A percentile compares a stretch with the other conserved stretches of the same genome.
These are phyloP conservation scores for Aurelia coerulea DNA, from an alignment of 30 jellyfish, hydroid and myxozoan genomes.

Conservation along the genomic window DNA sequence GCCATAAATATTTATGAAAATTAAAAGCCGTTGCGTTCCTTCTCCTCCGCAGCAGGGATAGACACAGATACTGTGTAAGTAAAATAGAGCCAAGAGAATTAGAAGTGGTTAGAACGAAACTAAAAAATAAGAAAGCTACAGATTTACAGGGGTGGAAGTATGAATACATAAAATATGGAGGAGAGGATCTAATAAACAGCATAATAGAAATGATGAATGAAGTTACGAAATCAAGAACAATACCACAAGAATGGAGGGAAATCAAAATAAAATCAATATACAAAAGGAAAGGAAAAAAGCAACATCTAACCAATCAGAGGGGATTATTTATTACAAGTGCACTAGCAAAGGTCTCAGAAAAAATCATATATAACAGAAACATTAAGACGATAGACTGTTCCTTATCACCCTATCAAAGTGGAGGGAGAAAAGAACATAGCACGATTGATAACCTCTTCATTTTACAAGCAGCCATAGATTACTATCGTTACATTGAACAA, in stretches of 20 bases:
- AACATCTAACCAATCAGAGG: background rate
- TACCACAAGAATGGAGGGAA: conserved; percentile 15
- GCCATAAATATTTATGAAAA: conserved; percentile 2
- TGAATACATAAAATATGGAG: conserved; percentile 29
- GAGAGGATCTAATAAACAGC: conserved; percentile 31
- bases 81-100: too few species aligned
- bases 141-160: conserved; percentile 3
- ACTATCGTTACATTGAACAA: conserved; percentile 20
- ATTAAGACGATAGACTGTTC: background rate
- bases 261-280: conserved; percentile 25
- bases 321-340: conserved; percentile 22
- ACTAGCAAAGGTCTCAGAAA: background rate
- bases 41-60: background rate
- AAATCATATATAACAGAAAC: conserved; percentile 13
- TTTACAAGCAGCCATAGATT: conserved; percentile 28
- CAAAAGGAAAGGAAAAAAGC: conserved; percentile 15
- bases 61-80: background rate
- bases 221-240: background rate
- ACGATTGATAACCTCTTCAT: conserved; percentile 28
- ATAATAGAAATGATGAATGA: conserved; percentile 14
- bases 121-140: conserved; percentile 1
- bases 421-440: conserved; percentile 16
- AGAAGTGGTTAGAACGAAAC: background rate
- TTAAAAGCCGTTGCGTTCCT: too few species aligned
- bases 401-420: background rate